Percentiles rank a stretch among this genome's conserved stretches.
These are phyloP conservation scores for Naso thynnoides DNA, from an alignment of 2,797 vertebrate genomes.

Conservation along the genomic window DNA sequence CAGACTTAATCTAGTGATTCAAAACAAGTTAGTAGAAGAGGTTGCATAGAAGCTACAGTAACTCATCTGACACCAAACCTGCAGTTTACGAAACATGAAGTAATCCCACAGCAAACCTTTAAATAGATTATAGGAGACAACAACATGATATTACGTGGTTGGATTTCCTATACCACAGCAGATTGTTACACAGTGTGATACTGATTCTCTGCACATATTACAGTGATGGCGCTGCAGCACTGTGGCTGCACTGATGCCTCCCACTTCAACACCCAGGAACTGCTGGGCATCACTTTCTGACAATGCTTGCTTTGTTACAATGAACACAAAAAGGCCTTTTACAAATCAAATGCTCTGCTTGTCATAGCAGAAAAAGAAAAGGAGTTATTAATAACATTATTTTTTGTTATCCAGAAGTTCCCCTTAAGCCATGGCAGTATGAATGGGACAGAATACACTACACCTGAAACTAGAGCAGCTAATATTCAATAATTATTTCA, in stretches of 20 bases:
- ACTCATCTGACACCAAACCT: conserved; percentile 41
- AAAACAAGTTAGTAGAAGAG: background rate
- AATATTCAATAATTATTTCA: background rate
- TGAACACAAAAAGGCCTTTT: conserved; percentile 13
- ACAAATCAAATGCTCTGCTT: conserved; percentile 5
- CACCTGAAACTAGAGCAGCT: conserved; percentile 2
- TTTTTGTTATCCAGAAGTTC: conserved; percentile 4
- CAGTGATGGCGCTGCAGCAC: conserved; percentile 12
- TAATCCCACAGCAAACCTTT: conserved; percentile 29
- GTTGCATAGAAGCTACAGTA: background rate
- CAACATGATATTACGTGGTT: conserved; percentile 29
- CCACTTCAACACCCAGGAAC: conserved; percentile 3
- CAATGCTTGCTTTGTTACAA: conserved; percentile 22
- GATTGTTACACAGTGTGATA: conserved; percentile 47
- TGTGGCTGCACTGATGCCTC: conserved; percentile 12
- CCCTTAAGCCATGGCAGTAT: background rate
- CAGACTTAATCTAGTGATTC: background rate
- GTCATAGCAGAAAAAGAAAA: background rate
- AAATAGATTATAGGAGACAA: conserved; percentile 32
- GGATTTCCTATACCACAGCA: conserved; percentile 34
- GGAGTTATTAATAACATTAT: conserved; percentile 10
- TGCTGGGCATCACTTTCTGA: conserved; percentile 24
- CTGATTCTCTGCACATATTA: conserved; percentile 33
- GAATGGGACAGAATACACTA: background rate
- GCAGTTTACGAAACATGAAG: conserved; percentile 3